Percentiles rank a stretch among this genome's conserved stretches.
Conservation (phyloP, 2,113 vertebrate species). For the Capricornis sumatraensis region DNA sequence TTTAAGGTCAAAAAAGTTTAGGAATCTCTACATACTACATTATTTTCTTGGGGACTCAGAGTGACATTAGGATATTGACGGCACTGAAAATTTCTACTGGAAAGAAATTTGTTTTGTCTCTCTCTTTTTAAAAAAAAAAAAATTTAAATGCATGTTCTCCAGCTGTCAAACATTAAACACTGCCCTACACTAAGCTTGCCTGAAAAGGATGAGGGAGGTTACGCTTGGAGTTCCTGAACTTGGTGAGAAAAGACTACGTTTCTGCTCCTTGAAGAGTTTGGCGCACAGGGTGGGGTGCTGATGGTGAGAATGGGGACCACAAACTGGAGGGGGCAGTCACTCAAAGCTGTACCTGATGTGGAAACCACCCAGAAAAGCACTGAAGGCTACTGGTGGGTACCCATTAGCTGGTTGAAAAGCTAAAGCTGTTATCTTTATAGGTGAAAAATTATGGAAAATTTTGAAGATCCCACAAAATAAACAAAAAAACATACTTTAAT, state of each 20-base stretch:
- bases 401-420: background rate
- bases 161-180: background rate
- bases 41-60: background rate
- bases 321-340: background rate
- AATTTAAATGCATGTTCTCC: background rate
- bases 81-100: background rate
- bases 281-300: background rate
- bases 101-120: background rate
- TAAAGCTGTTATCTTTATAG: background rate
- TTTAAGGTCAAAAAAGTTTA: background rate
- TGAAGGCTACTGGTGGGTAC: background rate
- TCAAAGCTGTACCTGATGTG: rapidly evolving
- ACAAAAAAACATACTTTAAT: background rate
- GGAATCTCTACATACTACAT: background rate
- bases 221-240: background rate
- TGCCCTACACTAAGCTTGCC: background rate
- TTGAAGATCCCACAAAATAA: background rate
- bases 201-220: background rate
- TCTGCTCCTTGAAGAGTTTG: background rate
- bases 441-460: background rate
- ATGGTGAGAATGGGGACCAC: background rate
- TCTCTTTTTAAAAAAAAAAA: background rate
- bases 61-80: background rate
- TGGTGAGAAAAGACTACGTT: background rate
- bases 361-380: background rate